These are phyloP conservation scores for Petrolisthes manimaculis DNA, from an alignment of 2,888 invertebrate species.

Conservation along the genomic window DNA sequence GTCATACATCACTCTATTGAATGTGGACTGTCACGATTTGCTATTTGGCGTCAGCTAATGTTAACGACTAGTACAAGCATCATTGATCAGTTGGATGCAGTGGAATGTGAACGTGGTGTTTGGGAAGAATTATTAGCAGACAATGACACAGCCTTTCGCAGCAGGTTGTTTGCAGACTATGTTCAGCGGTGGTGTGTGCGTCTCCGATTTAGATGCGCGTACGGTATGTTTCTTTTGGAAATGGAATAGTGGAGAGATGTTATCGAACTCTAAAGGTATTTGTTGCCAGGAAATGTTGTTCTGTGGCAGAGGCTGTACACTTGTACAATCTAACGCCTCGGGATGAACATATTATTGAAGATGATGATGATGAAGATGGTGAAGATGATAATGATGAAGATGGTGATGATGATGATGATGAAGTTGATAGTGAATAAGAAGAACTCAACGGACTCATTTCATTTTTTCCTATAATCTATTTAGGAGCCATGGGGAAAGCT, in stretches of 20 bases:
- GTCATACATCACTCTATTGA: neutral
- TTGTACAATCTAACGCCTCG: conserved; percentile 18
- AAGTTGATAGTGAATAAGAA: no score
- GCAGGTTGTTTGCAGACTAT: conserved; percentile 10
- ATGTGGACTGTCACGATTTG: neutral
- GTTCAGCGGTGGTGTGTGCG: conserved; percentile 5
- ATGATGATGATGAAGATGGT: no score
- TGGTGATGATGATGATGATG: no score
- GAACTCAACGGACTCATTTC: no score
- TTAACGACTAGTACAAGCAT: neutral
- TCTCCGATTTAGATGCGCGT: conserved; percentile 36
- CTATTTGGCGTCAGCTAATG: conserved; percentile 2
- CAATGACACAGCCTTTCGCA: conserved; percentile 11
- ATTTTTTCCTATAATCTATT: conserved; percentile 20
- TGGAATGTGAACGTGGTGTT: neutral
- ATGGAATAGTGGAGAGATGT: neutral
- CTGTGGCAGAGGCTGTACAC: conserved; percentile 19
- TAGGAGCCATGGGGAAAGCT: conserved; percentile 13
- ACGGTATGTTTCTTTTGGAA: neutral
- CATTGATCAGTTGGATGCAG: conserved; percentile 1
- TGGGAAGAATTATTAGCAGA: neutral
- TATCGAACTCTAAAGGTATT: conserved; percentile 42
- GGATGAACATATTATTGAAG: no score
- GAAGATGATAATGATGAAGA: no score
- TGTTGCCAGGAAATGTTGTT: conserved; percentile 18